These are phyloP conservation scores for Uria aalge DNA, from an alignment of 2,113 vertebrate genomes.

Conservation along the genomic window DNA sequence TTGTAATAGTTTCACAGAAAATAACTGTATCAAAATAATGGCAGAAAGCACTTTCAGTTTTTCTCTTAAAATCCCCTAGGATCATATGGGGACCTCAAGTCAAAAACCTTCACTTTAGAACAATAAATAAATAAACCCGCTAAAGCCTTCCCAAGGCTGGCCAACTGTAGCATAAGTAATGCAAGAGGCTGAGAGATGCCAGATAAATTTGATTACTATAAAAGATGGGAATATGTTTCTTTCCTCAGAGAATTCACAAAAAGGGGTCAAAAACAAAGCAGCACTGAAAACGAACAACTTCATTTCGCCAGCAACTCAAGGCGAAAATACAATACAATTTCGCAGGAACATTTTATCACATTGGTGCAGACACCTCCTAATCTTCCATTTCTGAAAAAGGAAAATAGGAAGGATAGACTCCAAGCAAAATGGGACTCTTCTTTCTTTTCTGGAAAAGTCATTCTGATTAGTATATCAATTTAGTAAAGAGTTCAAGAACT, in stretches of 20 bases:
- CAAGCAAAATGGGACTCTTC: slow-evolving; percentile 72
- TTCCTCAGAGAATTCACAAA: slow-evolving; percentile 86
- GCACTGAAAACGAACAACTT: slow-evolving; percentile 79
- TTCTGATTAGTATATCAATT: slow-evolving; percentile 61
- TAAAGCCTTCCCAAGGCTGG: slow-evolving; percentile 78
- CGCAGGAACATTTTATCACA: slow-evolving; percentile 75
- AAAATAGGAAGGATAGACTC: slow-evolving; percentile 73
- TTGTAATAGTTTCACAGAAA: background rate
- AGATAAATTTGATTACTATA: slow-evolving; percentile 93
- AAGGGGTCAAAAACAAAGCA: slow-evolving; percentile 86
- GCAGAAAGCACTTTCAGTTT: slow-evolving; percentile 61
- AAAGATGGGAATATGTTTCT: slow-evolving; percentile 86
- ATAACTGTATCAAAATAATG: background rate
- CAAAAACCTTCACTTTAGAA: slow-evolving; percentile 85
- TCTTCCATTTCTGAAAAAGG: slow-evolving; percentile 74
- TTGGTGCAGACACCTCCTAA: slow-evolving; percentile 75
- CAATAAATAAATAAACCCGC: slow-evolving; percentile 85
- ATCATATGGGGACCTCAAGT: slow-evolving; percentile 76
- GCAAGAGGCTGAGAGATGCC: slow-evolving; percentile 84
- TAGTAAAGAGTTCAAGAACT: slow-evolving; percentile 39
- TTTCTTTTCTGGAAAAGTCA: slow-evolving; percentile 63
- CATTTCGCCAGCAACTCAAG: slow-evolving; percentile 75
- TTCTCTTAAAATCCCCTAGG: slow-evolving; percentile 61
- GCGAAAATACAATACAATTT: slow-evolving; percentile 78
- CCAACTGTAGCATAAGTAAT: slow-evolving; percentile 85